Evolutionary conservation across 1,140 invertebrate genomes (phyloP), one percentile per base, ranked within the genome.

Genomic region (Notospermus geniculatus): DNA sequence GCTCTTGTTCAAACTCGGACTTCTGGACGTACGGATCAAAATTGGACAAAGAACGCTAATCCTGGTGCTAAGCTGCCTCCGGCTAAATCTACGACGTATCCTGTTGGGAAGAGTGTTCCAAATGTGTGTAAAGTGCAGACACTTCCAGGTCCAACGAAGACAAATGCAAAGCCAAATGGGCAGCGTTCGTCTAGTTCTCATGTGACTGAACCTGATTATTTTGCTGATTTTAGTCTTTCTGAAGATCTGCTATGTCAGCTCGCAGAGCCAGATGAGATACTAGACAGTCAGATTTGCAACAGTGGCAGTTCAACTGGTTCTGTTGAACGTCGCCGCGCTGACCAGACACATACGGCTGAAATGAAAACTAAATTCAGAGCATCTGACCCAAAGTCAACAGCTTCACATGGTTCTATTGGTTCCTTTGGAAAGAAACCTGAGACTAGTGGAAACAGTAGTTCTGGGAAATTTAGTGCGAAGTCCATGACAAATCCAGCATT

Each of bases 231-330:
- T 1, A 73, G 70, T 66, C 32, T 74, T 2, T 68, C 72, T 41
- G 72, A 76, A 65, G 72, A 74, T n/a, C 32, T 76, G 11, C 54
- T 76, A 23, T 65, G 58, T 63, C 66, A 73, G 60, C 56, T 76
- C 13, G 67, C 66, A 9, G 72, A 76, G 45, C 61, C 60, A 50
- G 71, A 73, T 63, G 69, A 71, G 45, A 39, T 69, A 55, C 59
- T 72, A 27, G 71, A 74, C 19, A 71, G 67, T 62, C 70, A 72
- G 39, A 41, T 39, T 32, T 54, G 59, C 25, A 30, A 45, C 54
- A 36, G 32, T 36, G 32, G 32, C 4, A 36, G 32, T 36, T 36
- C 32, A 7, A 36, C 5, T 15, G 15, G 32, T 36, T 36, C 32
- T 4, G 32, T 60, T 15, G 32, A 53, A 54, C 39, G 17, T 41